These are phyloP conservation scores for Siphamia tubifer DNA, from an alignment of 2,113 vertebrate genomes.

Conservation along the genomic window DNA sequence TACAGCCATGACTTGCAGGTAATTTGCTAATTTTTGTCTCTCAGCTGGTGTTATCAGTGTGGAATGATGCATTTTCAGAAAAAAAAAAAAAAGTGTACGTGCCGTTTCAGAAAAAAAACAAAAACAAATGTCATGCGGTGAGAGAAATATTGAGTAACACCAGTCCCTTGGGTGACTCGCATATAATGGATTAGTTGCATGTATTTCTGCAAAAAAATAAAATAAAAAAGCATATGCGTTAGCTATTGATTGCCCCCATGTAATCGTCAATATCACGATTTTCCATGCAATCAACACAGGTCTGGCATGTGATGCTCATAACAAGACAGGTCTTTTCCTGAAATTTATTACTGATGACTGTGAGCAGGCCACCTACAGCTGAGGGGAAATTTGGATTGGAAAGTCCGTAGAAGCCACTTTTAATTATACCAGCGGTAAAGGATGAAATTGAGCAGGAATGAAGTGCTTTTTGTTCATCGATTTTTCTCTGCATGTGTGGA, in stretches of 20 bases:
- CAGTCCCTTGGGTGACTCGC: too few relatives aligned
- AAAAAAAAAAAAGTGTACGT: conserved; percentile 9
- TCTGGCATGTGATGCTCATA: conserved; percentile 1
- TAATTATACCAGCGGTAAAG: conserved; percentile 74
- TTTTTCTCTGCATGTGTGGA: conserved; percentile 46
- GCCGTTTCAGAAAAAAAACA: conserved; percentile 3
- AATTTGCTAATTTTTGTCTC: conserved; percentile 72
- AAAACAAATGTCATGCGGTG: too few relatives aligned
- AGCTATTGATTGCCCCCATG: conserved; percentile 7
- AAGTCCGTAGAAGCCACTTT: conserved; percentile 54
- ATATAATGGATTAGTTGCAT: too few relatives aligned
- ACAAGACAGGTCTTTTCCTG: not conserved
- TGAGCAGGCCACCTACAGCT: conserved; percentile 32
- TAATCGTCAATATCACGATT: conserved; percentile 44
- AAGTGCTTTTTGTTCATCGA: conserved; percentile 74
- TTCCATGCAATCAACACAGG: conserved; percentile 30
- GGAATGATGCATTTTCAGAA: conserved; percentile 13
- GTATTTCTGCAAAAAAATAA: too few relatives aligned
- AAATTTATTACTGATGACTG: conserved; percentile 36
- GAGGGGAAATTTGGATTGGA: conserved; percentile 49
- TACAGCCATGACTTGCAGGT: conserved; percentile 68
- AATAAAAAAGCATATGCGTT: too few relatives aligned
- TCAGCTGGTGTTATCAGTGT: conserved; percentile 43
- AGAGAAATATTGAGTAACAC: too few relatives aligned
- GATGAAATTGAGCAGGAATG: conserved; percentile 75